Evolutionary conservation across 2,888 invertebrate genomes (phyloP).

Genomic region (Scaeva pyrastri): DNA sequence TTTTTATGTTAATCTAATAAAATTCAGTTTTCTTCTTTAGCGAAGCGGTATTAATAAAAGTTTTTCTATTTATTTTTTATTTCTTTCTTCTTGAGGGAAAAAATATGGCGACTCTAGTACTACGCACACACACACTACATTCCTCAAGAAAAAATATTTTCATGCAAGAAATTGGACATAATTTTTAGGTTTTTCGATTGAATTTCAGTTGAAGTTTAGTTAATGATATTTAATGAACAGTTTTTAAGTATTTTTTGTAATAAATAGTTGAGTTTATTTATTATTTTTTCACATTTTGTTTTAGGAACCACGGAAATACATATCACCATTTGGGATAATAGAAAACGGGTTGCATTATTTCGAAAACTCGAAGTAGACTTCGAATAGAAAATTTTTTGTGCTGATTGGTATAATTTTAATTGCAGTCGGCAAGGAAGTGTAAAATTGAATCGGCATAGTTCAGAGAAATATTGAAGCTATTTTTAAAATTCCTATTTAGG

Average conservation of each 20-base stretch:
- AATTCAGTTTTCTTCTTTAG: background rate
- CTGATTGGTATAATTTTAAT: conserved; percentile 7
- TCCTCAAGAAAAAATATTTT: conserved; percentile 30
- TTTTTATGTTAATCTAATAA: background rate
- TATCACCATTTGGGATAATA: conserved; percentile 50
- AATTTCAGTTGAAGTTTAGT: background rate
- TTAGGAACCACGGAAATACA: conserved; percentile 40
- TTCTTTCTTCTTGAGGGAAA: background rate
- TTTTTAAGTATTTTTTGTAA: conserved; percentile 26
- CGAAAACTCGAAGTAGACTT: conserved; percentile 50
- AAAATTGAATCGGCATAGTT: conserved; percentile 11
- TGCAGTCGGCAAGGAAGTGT: conserved; percentile 26
- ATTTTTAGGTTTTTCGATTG: background rate
- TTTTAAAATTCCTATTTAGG: too few relatives aligned
- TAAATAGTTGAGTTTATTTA: conserved; percentile 26
- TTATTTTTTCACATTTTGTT: conserved; percentile 34
- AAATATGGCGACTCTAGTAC: conserved; percentile 28
- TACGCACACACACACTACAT: conserved; percentile 9
- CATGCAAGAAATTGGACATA: background rate
- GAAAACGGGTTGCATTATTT: conserved; percentile 65
- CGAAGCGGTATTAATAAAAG: background rate
- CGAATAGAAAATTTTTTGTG: background rate
- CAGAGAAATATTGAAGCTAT: background rate
- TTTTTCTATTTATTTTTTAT: conserved; percentile 8
- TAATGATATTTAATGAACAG: background rate